phyloP scores from a whole-genome alignment of 2,797 vertebrate genomes.

The Rhinoraja longicauda region DNA sequence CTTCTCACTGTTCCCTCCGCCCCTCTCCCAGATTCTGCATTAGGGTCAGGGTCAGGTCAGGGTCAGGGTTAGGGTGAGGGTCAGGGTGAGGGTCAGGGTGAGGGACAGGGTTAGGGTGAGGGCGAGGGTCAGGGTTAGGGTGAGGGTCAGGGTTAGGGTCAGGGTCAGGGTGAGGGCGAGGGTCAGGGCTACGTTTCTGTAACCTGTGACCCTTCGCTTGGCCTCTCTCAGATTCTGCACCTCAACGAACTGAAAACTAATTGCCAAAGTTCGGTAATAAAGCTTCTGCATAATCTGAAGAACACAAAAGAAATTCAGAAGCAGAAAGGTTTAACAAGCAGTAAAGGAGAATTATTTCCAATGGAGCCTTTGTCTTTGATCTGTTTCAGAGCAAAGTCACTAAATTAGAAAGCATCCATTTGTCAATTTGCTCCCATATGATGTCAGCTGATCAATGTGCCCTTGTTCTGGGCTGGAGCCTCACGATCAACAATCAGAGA shows the following conservation, averaged over 20 bases:
- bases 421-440: slow-evolving; percentile 20
- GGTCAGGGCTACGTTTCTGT: not conserved
- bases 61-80: too few species aligned
- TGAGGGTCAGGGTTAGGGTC: too few species aligned
- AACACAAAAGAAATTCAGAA: not conserved
- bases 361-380: not conserved
- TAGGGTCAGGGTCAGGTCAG: too few species aligned
- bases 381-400: not conserved
- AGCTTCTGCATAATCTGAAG: slow-evolving; percentile 28
- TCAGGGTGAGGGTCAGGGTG: too few species aligned
- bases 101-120: too few species aligned
- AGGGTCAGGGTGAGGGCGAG: too few species aligned
- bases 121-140: too few species aligned
- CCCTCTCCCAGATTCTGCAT: too few species aligned
- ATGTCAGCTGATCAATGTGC: slow-evolving; percentile 13
- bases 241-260: not conserved
- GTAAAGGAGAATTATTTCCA: not conserved
- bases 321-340: slow-evolving; percentile 26
- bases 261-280: not conserved
- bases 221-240: not conserved
- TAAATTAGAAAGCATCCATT: slow-evolving; percentile 6
- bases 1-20: too few species aligned
- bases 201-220: not conserved
- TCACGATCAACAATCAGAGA: not conserved
- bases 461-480: slow-evolving; percentile 11